Evolutionary conservation across 2,888 invertebrate genomes (phyloP).

Genomic region (Mythimna lalbum): DNA sequence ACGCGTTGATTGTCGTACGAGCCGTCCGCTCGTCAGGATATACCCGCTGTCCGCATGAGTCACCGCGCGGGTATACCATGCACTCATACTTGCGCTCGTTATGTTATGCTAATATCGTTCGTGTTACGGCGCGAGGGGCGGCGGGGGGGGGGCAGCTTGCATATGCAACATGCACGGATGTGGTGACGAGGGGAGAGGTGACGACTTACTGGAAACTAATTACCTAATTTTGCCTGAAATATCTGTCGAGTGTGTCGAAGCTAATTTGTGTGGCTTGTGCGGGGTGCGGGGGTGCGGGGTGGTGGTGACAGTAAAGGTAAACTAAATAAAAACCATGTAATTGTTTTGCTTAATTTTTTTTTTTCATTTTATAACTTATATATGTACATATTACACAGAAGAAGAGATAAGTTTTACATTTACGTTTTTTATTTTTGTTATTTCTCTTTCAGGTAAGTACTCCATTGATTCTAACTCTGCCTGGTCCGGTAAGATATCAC

Average conservation of each 20-base stretch:
- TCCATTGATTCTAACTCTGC: slow-evolving; percentile 1
- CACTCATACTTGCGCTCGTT: slow-evolving; percentile 42
- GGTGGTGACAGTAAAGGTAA: slow-evolving; percentile 3
- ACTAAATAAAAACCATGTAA: background rate
- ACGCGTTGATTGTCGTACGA: background rate
- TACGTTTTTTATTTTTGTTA: slow-evolving; percentile 30
- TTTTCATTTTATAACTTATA: background rate
- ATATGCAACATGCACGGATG: slow-evolving; percentile 26
- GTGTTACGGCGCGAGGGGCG: background rate
- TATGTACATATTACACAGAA: too few species aligned
- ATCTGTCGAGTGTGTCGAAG: slow-evolving; percentile 1
- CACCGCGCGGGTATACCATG: slow-evolving; percentile 21
- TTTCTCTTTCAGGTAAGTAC: slow-evolving; percentile 63
- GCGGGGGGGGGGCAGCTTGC: slow-evolving; percentile 9
- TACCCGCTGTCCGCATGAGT: slow-evolving; percentile 20
- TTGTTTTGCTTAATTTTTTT: background rate
- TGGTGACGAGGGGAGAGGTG: background rate
- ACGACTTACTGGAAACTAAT: slow-evolving; percentile 4
- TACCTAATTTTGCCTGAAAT: slow-evolving; percentile 4
- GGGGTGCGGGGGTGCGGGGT: background rate
- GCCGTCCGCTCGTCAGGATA: too few species aligned
- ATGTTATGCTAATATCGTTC: slow-evolving; percentile 49
- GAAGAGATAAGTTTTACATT: too few species aligned
- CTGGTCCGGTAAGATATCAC: slow-evolving; percentile 45
- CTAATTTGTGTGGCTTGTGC: background rate